Conservation (phyloP, 2,888 invertebrate species). For the Isoperla grammatica region DNA sequence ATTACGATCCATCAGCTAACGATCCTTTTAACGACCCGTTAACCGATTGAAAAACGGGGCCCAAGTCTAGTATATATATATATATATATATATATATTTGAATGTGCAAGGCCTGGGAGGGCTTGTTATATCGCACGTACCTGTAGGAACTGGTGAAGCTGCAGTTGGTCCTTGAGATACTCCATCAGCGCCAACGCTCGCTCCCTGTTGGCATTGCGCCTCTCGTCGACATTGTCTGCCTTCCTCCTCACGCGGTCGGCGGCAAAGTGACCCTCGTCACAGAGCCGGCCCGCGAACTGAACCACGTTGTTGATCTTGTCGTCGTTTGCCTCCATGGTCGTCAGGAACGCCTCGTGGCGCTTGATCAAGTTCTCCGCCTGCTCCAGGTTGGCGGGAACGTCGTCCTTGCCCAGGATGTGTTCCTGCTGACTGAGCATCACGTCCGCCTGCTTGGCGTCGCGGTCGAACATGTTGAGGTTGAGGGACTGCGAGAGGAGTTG, state of each 20-base stretch:
- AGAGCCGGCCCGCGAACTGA: slow-evolving; percentile 85
- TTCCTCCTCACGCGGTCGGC: slow-evolving; percentile 95
- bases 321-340: slow-evolving; percentile 99
- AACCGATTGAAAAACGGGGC: no score
- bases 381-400: slow-evolving; percentile 73
- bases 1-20: no score
- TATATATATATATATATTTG: no score
- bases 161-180: slow-evolving; percentile 87
- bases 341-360: slow-evolving; percentile 97
- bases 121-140: slow-evolving; percentile 26
- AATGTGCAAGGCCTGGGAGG: no score
- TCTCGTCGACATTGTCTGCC: slow-evolving; percentile 87
- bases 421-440: slow-evolving; percentile 97
- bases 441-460: slow-evolving; percentile 96
- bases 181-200: slow-evolving; percentile 89
- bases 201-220: slow-evolving; percentile 84
- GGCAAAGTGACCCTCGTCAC: slow-evolving; percentile 92
- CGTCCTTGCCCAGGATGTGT: slow-evolving; percentile 94
- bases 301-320: slow-evolving; percentile 97
- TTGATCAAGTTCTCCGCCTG: slow-evolving; percentile 97
- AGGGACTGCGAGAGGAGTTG: slow-evolving; percentile 90
- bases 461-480: slow-evolving; percentile 90
- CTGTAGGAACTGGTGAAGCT: slow-evolving; percentile 89
- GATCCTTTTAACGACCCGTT: no score
- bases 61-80: no score